Evolutionary conservation across 2,113 vertebrate species (phyloP), one percentile per base, ranked within the genome.

Genomic region (Penelope pileata): DNA sequence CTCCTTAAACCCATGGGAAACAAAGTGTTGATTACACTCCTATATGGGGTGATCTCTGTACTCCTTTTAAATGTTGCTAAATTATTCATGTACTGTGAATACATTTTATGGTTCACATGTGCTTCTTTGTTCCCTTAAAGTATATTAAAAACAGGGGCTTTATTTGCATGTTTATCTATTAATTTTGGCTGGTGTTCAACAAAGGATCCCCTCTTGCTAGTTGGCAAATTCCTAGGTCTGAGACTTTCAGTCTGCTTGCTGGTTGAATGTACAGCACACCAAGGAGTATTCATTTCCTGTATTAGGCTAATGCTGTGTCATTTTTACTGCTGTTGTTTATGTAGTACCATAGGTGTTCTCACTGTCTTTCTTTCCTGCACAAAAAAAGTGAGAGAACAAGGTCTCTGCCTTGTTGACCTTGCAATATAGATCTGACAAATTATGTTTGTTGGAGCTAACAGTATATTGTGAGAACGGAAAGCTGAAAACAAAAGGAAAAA

Each of bases 321-420:
- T 66, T 96, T 95, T 94, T 92, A 89, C 48, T 95, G 12, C 89
- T 91, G 34, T 83, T 83, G 62, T 91, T 96, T 88, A 90, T 95
- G 64, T 82, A 62, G 13, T 54, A 74, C 16, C 50, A 3, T 63
- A 72, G 59, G 32, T 75, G 56, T 16, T 82, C 80, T 88, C 70
- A 23, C 42, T 73, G 9, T 90, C 45, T 80, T 50, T 95, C 17
- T 60, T 6, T 83, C 88, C 19, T 80, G 29, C 64, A 48, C 90
- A 51, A 22, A 85, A 84, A 58, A 26, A 81, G 29, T 1, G 18
- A 56, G 47, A 63, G 67, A 66, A 63, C 32, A 70, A 63, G 29
- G 47, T 83, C 42, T 66, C 69, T 91, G 29, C 38, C 82, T 90
- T 63, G 34, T 47, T 70, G 75, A 23, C 64, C 38, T 95, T 56